Evolutionary conservation across 2,888 invertebrate species (phyloP).

Genomic region (Arctia plantaginis): DNA sequence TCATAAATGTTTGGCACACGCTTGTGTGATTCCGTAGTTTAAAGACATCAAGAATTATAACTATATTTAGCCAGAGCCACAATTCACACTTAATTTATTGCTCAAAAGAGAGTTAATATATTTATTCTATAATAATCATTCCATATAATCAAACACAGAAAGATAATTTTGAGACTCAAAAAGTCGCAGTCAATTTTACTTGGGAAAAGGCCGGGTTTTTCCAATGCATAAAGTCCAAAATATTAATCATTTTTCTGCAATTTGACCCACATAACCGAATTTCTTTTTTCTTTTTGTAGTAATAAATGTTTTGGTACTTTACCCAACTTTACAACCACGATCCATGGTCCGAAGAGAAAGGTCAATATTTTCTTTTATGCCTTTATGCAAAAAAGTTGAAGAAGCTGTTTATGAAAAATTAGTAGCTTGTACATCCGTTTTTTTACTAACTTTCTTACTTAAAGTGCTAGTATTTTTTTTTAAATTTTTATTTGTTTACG

Average conservation of each 20-base stretch:
- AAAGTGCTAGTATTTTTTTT: not conserved
- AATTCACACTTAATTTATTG: not conserved
- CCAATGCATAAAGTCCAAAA: not conserved
- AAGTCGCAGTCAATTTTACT: not conserved
- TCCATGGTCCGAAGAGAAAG: not conserved
- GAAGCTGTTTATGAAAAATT: not conserved
- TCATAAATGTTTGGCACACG: not conserved
- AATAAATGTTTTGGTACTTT: not conserved
- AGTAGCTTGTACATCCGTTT: not conserved
- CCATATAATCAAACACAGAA: not conserved
- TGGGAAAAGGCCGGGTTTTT: not conserved
- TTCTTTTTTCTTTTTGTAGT: not conserved
- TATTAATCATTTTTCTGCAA: not conserved
- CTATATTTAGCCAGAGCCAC: not conserved
- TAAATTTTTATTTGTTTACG: not conserved
- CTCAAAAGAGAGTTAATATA: not conserved
- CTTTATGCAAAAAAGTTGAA: not conserved
- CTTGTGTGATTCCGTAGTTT: conserved; percentile 6
- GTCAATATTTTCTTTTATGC: not conserved
- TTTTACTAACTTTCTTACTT: not conserved
- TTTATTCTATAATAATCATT: no score
- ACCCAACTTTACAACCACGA: not conserved
- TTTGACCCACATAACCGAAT: not conserved
- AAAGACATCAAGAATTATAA: not conserved
- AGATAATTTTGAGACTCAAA: not conserved